Evolutionary conservation across 2,113 vertebrate species (phyloP), one percentile per base, ranked within the genome.

Genomic region (Tonatia bakeri): DNA sequence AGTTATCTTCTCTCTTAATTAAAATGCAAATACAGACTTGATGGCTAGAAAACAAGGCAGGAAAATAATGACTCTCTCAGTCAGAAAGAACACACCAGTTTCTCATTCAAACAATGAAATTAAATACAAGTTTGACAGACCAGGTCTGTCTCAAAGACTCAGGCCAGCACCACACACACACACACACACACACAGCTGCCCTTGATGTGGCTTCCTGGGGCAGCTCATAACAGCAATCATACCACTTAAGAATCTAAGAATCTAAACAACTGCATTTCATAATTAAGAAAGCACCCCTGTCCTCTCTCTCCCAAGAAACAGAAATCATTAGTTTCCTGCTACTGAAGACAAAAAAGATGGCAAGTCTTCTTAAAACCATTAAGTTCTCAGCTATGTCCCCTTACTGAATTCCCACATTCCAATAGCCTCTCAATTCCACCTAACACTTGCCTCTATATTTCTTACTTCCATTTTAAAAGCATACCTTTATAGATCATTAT

Each of bases 191-290:
- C 40, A 56, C 0, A 64, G 24, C 47, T 97, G 76, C 91, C 98
- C 98, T 98, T 98, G 98, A 98, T 98, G 98, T 96, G 97, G 96
- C 87, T 98, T 98, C 98, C 98, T 97, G 83, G 97, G 98, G 98
- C 97, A 98, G 94, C 87, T 97, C 94, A 81, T 97, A 97, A 98
- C 95, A 98, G 91, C 86, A 98, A 97, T 96, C 97, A 95, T 96
- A 97, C 91, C 90, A 98, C 40, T 96, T 97, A 96, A 98, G 98
- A 98, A 98, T 95, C 79, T 97, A 96, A 98, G 98, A 98, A 98
- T 95, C 79, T 91, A 98, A 98, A 98, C 95, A 98, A 97, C 96
- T 86, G 28, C 72, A 97, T 87, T 97, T 96, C 90, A 90, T 69
- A 96, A 91, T 96, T 97, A 93, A 96, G 70, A 95, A 93, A 81